Base-by-base conservation (phyloP, 2,888 invertebrate genomes). In the Neoaliturus tenellus region DNA sequence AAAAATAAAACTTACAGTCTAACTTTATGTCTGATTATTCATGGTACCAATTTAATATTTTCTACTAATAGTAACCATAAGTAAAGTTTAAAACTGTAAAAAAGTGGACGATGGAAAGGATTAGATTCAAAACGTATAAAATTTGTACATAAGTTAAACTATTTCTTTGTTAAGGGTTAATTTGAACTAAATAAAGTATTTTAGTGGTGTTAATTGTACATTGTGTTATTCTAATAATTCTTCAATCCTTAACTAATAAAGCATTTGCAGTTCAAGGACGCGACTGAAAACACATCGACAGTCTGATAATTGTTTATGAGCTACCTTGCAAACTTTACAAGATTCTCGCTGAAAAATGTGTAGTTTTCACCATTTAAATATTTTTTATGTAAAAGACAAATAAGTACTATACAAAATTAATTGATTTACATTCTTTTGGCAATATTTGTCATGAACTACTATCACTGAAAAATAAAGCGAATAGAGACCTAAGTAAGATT, bases 201-300 rank as follows among this genome's bases (percentile, higher is more conserved):
- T 48, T 44, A 75, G 73, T 75, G 44, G 33, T 48, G 73, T 75
- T 75, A 75, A 44, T 48, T 25, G 17, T 75, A 69, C 35, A 39
- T n/a, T 39, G 23, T 44, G 39, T 28, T 44, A 75, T 25, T 25
- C 44, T 75, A 71, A 31, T 33, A 3, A 41, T 75, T 2, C 44
- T 75, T 75, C 41, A 75, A 44, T 75, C 73, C 73, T 75, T 75
- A 75, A 75, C 73, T 75, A 75, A 0, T 75, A 75, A 75, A 75
- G 73, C 73, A 44, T 17, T 75, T 44, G 20, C 20, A 62, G 62
- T 62, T 25, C 23, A 58, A 62, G 25, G 14, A 28, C 31, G 62
- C 62, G 23, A 51, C 10, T 23, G 3, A 23, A 51, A 31, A 28
- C 62, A 31, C 14, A 12, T 28, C 31, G 14, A 23, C 51, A 14